These are phyloP conservation scores for Ctenodactylus gundi DNA, from an alignment of 2,113 vertebrate species.

Conservation along the genomic window DNA sequence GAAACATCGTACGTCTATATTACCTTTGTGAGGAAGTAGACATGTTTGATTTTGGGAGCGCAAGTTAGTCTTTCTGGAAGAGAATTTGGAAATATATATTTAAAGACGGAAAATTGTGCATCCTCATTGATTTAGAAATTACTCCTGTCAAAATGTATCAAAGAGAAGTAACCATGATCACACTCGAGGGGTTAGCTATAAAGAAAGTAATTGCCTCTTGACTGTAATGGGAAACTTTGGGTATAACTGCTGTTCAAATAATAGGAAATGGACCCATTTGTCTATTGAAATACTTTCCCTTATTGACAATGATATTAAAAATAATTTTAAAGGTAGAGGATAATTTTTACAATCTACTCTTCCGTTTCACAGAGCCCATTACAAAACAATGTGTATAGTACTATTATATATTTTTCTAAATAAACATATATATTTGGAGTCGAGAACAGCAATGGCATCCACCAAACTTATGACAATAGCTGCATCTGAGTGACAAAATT, in stretches of 20 bases:
- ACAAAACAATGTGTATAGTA: neutral
- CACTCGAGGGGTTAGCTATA: constrained; percentile 5
- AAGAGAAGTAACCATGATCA: constrained; percentile 36
- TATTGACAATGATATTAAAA: constrained; percentile 17
- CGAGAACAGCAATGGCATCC: neutral
- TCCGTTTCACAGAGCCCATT: constrained; percentile 22
- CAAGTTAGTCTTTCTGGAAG: constrained; percentile 1
- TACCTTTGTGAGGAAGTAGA: neutral
- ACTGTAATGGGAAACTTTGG: constrained; percentile 33
- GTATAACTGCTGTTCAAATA: neutral
- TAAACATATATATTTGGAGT: constrained; percentile 7
- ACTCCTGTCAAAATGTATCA: constrained; percentile 16
- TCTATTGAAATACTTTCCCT: constrained; percentile 31
- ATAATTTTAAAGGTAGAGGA: constrained; percentile 44
- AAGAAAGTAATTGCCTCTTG: constrained; percentile 41
- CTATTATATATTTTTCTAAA: constrained; percentile 33
- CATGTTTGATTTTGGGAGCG: neutral
- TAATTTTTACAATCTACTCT: constrained; percentile 40
- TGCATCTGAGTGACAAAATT: constrained; percentile 26
- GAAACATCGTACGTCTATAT: constrained; percentile 18
- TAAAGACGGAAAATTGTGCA: neutral
- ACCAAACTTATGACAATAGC: neutral
- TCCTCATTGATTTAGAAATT: constrained; percentile 56
- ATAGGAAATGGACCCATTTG: constrained; percentile 24
- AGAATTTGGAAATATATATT: constrained; percentile 33